Base-by-base conservation (phyloP, 1,140 invertebrate genomes). In the Caenorhabditis latens region DNA sequence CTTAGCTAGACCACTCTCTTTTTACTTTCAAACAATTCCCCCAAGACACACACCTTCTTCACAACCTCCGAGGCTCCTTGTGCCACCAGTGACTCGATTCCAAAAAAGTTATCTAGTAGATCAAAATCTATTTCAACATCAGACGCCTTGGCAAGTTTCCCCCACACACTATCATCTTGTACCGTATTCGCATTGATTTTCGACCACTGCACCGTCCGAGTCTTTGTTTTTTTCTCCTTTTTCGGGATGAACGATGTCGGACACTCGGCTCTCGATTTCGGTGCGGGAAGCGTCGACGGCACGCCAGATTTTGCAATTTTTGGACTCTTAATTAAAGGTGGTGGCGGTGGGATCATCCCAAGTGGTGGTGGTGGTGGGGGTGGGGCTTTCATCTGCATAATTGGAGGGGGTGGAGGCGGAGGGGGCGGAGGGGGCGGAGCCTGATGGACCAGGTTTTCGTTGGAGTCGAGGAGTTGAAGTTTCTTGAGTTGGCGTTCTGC, bases 151-250 rank as follows among this genome's bases (percentile, higher is more conserved):
- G 71, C 71, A 9, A 79, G 46, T 32, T 79, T 79, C 19, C 71
- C 71, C 71, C 71, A 79, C 4, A 79, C 71, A 50, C 71, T 79
- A 5, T 79, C 71, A n/a, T 79, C 71, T n/a, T 53, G 46, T 0
- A 79, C 71, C n/a, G 46, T 53, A 24, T n/a, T 79, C 46, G 71
- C 71, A 50, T 79, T 79, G 71, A 79, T 79, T 50, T 79, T 79
- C 46, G 71, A 79, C 71, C 71, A 79, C 14, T 79, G 71, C 14
- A 79, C 71, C 71, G 71, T 79, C 71, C 71, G 43, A 4, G 71
- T 79, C 13, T 79, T 79, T n/a, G 71, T 79, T 46, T 79, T 79
- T 79, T 79, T 79, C 71, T 79, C 71, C 13, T 79, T 79, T 53
- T 79, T 79, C 46, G 71, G 71, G 5, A 79, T 9, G 14, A 79